Percentiles rank a stretch among this genome's conserved stretches.
Conservation (phyloP, 1,140 invertebrate species). For the Psilanteris sp. region DNA sequence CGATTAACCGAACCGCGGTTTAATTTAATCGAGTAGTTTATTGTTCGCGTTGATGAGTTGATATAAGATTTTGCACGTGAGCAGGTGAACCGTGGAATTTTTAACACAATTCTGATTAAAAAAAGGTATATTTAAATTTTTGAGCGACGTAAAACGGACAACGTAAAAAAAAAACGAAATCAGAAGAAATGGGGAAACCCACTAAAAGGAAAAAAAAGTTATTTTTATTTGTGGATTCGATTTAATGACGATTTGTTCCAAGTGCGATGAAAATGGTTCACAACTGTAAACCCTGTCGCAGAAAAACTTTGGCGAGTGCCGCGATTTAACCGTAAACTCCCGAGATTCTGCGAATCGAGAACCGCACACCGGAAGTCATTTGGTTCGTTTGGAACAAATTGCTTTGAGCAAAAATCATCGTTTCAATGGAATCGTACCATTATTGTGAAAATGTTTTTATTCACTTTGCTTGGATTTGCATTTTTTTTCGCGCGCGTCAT, state of each 20-base stretch:
- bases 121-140: no score
- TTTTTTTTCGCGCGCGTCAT: constrained; percentile 41
- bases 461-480: constrained; percentile 60
- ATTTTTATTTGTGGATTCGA: constrained; percentile 36
- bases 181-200: constrained; percentile 20
- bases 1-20: no score
- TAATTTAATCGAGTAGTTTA: no score
- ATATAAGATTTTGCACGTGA: no score
- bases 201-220: constrained; percentile 21
- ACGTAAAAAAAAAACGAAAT: constrained; percentile 13
- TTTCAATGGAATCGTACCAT: constrained; percentile 63
- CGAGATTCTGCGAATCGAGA: constrained; percentile 62
- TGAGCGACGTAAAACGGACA: no score
- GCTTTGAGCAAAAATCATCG: constrained; percentile 65
- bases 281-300: constrained; percentile 36
- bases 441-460: constrained; percentile 63
- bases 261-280: constrained; percentile 58
- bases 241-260: constrained; percentile 57
- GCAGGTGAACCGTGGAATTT: no score
- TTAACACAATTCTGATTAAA: no score
- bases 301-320: constrained; percentile 63
- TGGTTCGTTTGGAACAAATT: constrained; percentile 65
- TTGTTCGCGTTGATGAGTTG: no score
- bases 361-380: constrained; percentile 64
- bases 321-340: constrained; percentile 59